Evolutionary conservation across 2,888 invertebrate species (phyloP), one percentile per base, ranked within the genome.

Genomic region (Parasteatoda lunata): DNA sequence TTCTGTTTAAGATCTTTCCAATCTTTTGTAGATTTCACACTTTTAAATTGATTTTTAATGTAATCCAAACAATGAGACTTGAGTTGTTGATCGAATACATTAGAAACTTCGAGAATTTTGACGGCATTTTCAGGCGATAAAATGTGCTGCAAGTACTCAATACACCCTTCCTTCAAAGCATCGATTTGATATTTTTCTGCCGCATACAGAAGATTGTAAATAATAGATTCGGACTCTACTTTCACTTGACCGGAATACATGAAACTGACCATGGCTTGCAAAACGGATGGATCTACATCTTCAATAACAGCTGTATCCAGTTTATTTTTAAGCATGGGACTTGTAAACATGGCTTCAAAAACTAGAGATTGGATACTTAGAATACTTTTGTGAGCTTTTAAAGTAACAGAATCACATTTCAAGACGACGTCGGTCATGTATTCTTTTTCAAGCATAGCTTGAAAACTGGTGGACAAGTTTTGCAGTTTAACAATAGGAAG

Each of bases 141-240:
- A 7, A 45, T 72, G 8, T 11, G 30, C 11, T 72, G 51, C 52
- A 72, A 15, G 15, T 52, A 51, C 1, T 30, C 52, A 1, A 9
- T 11, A 30, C 72, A 72, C 3, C 51, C 30, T 8, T 9, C 45
- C 48, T 52, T 72, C 52, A 72, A 52, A 9, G 11, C 8, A 9
- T 15, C 9, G 4, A 72, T 2, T 13, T 51, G 72, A 30, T 72
- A 72, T 52, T 72, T 72, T 7, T 72, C 52, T 30, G 72, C 72
- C n/a, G 52, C 72, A 9, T 30, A 51, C 72, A 72, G 15, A 5
- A 72, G 52, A n/a, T 72, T 51, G 11, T 30, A 8, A 4, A 52
- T 52, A n/a, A 13, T 11, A 6, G 52, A n/a, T 9, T 13, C 11
- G 7, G 72, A 52, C n/a, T 30, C 4, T 5, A 45, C 45, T 15